Evolutionary conservation across 2,888 invertebrate species (phyloP).

Genomic region (Steinernema hermaphroditum): DNA sequence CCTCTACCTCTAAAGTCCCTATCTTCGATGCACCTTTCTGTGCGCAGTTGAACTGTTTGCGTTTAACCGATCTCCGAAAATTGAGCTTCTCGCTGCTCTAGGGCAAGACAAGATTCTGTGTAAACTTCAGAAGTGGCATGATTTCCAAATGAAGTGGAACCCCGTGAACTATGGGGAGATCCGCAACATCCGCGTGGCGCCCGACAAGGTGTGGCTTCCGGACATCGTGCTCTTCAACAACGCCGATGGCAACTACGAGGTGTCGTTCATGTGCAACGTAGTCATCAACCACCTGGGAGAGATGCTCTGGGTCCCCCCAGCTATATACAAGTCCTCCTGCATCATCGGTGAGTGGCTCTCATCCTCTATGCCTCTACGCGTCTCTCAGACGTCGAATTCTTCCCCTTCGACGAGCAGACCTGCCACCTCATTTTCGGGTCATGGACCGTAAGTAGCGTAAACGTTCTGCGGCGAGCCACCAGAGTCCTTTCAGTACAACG

Average conservation of each 20-base stretch:
- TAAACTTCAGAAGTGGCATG: conserved; percentile 64
- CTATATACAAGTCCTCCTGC: conserved; percentile 98
- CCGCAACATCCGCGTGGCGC: conserved; percentile 67
- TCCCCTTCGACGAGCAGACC: conserved; percentile 93
- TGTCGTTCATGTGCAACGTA: conserved; percentile 97
- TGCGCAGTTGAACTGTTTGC: too few relatives aligned
- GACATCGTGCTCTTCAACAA: conserved; percentile 70
- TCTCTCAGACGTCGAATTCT: conserved; percentile 82
- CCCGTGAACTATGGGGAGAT: conserved; percentile 66
- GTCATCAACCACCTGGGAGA: conserved; percentile 89
- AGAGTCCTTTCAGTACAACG: conserved; percentile 55
- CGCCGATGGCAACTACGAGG: conserved; percentile 99
- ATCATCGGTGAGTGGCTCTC: conserved; percentile 75
- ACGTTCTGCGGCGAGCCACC: neutral
- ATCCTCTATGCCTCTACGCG: neutral
- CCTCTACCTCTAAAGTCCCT: too few relatives aligned
- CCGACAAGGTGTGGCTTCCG: conserved; percentile 66
- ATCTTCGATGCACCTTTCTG: too few relatives aligned
- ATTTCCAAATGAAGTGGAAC: conserved; percentile 66
- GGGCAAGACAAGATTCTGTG: too few relatives aligned
- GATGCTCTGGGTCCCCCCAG: conserved; percentile 86
- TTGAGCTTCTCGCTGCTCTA: too few relatives aligned
- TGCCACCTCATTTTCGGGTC: conserved; percentile 99
- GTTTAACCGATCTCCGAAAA: too few relatives aligned
- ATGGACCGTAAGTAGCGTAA: conserved; percentile 85